These are phyloP conservation scores for Tipula unca DNA, from an alignment of 2,888 invertebrate species.

Conservation along the genomic window DNA sequence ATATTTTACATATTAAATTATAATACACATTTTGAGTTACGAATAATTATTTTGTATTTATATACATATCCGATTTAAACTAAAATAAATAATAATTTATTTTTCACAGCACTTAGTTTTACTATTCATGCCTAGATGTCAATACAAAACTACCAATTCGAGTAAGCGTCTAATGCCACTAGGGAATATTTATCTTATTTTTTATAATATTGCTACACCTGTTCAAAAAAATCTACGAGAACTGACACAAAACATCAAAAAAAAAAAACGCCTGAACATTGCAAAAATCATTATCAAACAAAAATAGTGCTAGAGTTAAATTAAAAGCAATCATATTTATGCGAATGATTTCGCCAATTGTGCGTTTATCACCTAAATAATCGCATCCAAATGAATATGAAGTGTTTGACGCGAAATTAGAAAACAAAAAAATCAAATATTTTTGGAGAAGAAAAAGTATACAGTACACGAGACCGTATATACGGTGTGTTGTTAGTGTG, in stretches of 20 bases:
- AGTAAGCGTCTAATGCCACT: neutral
- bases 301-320: slow-evolving; percentile 2
- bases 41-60: too few relatives aligned
- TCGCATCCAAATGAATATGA: neutral
- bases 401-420: slow-evolving; percentile 1
- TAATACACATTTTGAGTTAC: neutral
- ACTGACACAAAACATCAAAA: slow-evolving; percentile 20
- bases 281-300: slow-evolving; percentile 17
- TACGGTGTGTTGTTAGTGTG: neutral
- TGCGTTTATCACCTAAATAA: neutral
- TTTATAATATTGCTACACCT: neutral
- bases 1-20: neutral
- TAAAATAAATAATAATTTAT: neutral
- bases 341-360: neutral
- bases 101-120: neutral
- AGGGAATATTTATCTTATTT: neutral
- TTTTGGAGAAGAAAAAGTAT: neutral
- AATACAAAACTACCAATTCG: neutral
- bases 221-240: neutral
- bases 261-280: slow-evolving; percentile 19
- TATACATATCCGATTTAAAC: neutral
- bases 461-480: neutral
- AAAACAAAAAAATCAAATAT: neutral
- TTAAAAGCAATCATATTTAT: neutral
- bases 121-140: neutral